Base-by-base conservation (phyloP, 1,140 invertebrate species). In the Matsumurasca onukii region DNA sequence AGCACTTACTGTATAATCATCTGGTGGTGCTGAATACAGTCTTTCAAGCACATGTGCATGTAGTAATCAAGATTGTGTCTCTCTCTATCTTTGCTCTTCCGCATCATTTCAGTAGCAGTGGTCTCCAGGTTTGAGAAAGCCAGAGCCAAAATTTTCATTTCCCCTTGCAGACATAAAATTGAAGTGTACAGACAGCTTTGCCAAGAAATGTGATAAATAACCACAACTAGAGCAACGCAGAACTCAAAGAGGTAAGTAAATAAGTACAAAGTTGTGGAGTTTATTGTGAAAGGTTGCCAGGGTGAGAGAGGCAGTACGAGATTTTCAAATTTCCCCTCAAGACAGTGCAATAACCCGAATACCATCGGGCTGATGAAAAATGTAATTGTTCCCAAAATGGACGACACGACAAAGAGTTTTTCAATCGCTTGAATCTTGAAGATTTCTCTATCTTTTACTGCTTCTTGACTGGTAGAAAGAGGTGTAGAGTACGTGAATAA, bases 141-240 rank as follows among this genome's bases (percentile, higher is more conserved):
- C n/a, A 51, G n/a, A 3, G 3, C n/a, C 49, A 51, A 51, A 3
- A 51, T 51, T n/a, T 20, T 51, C 49, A 51, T 51, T 51, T 51
- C 49, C 3, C 49, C 49, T 51, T 51, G 49, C n/a, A 51, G 5
- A n/a, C 49, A 51, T 5, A 5, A 9, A n/a, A 51, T 51, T 20
- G 49, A 3, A 3, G 49, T 20, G 49, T 51, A 51, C n/a, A 51
- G 49, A 51, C 17, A 51, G 49, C 3, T 51, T 51, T 51, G 49
- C 49, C 49, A 51, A 20, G 49, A 51, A 12, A 51, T 51, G n/a
- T 51, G 49, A n/a, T 51, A 51, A n/a, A 51, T 51, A 20, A 51
- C 49, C 3, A 51, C n/a, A 3, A 22, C 24, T 22, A 51, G 17
- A 51, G 17, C n/a, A 22, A 51, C 24, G n/a, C 17, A 12, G 3